A percentile compares a stretch with the other conserved stretches of the same genome.
Evolutionary conservation across 30 jellyfish, hydroid and myxozoan species (phyloP).

Genomic region (Phacellophora camtschatica): DNA sequence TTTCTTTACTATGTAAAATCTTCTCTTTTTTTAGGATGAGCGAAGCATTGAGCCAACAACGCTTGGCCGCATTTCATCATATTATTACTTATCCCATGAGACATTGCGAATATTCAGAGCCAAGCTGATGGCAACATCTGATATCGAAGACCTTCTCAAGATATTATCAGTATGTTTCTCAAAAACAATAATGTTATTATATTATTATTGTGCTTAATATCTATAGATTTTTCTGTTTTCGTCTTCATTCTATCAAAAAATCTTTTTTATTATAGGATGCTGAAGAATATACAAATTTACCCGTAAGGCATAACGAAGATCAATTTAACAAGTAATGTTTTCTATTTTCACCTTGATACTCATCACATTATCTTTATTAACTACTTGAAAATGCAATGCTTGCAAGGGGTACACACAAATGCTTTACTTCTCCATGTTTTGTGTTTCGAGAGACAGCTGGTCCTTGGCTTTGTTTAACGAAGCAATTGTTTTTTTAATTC

Average conservation of each 20-base stretch:
- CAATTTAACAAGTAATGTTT: conserved; percentile 83
- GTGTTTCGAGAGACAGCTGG: too few relatives aligned
- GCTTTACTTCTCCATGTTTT: too few relatives aligned
- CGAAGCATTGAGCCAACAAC: conserved; percentile 78
- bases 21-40: conserved; percentile 59
- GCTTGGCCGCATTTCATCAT: conserved; percentile 93
- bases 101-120: conserved; percentile 78
- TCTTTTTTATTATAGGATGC: conserved; percentile 58
- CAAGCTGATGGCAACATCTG: conserved; percentile 35
- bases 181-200: too few relatives aligned
- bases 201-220: too few relatives aligned
- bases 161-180: conserved; percentile 61
- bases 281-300: conserved; percentile 77
- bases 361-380: too few relatives aligned
- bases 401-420: too few relatives aligned
- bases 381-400: too few relatives aligned
- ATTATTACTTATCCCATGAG: conserved; percentile 86
- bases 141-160: conserved; percentile 73
- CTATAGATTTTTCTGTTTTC: too few relatives aligned
- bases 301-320: conserved; percentile 99
- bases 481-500: too few relatives aligned
- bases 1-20: too few relatives aligned
- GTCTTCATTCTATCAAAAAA: not conserved
- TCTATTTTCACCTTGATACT: too few relatives aligned
- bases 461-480: too few relatives aligned